Evolutionary conservation across 2,797 vertebrate species (phyloP).

Genomic region (Pseudomugil tenellus): DNA sequence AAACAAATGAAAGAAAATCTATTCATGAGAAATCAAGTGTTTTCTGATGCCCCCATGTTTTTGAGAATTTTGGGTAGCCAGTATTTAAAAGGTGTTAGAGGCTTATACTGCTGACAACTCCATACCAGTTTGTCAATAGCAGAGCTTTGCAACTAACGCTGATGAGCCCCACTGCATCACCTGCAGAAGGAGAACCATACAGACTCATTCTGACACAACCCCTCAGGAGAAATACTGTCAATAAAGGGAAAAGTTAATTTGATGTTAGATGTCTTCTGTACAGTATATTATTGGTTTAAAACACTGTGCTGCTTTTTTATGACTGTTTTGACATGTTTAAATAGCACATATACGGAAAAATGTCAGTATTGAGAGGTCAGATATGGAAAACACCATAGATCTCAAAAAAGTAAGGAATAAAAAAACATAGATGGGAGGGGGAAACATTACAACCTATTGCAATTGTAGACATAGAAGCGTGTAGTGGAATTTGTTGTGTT

Average conservation of each 20-base stretch:
- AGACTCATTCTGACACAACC: neutral
- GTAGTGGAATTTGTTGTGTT: neutral
- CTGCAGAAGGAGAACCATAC: conserved; percentile 20
- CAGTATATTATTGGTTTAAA: conserved; percentile 6
- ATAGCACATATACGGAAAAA: neutral
- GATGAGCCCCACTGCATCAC: conserved; percentile 37
- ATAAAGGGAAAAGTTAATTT: conserved; percentile 12
- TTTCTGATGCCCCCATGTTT: conserved; percentile 2
- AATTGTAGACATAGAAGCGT: neutral
- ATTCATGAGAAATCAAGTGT: conserved; percentile 26
- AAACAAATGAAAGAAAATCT: conserved; percentile 24
- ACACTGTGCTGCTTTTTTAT: neutral
- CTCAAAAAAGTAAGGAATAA: neutral
- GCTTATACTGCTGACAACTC: conserved; percentile 43
- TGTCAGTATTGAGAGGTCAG: neutral
- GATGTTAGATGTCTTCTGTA: conserved; percentile 10
- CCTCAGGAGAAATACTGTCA: conserved; percentile 6
- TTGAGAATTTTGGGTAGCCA: conserved; percentile 13
- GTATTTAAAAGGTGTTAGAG: conserved; percentile 34
- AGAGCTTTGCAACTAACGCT: conserved; percentile 18
- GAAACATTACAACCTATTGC: neutral
- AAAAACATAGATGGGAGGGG: neutral
- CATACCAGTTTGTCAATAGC: conserved; percentile 22
- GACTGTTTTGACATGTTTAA: neutral
- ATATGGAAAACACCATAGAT: neutral